Evolutionary conservation across 2,888 invertebrate genomes (phyloP).

Genomic region (Brachyopa scutellaris): DNA sequence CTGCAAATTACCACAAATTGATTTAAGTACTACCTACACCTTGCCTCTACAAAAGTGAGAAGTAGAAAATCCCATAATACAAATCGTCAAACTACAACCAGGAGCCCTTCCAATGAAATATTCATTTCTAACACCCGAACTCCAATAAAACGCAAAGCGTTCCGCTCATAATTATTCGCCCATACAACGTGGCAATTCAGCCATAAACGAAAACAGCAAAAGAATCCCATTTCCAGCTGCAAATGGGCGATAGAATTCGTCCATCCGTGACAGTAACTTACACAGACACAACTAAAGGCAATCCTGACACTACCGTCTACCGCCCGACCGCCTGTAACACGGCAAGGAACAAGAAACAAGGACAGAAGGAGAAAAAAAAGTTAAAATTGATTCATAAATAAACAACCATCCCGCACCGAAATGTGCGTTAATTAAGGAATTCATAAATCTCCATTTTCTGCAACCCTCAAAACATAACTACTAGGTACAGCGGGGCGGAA

Average conservation of each 20-base stretch:
- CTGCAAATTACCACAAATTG: constrained; percentile 6
- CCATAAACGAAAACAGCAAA: constrained; percentile 19
- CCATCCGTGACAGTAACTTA: constrained; percentile 18
- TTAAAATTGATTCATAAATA: constrained; percentile 62
- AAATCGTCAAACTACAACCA: constrained; percentile 11
- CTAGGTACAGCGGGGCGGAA: constrained; percentile 14
- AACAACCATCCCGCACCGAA: constrained; percentile 13
- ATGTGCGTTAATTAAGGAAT: constrained; percentile 64
- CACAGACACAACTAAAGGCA: constrained; percentile 6
- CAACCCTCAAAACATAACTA: constrained; percentile 39
- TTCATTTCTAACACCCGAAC: constrained; percentile 23
- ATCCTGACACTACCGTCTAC: background rate
- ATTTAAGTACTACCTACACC: constrained; percentile 16
- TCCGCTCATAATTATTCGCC: constrained; percentile 24
- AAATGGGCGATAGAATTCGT: constrained; percentile 20
- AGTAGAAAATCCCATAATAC: background rate
- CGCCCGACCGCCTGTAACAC: background rate
- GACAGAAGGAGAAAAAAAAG: no score
- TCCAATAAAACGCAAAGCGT: constrained; percentile 19
- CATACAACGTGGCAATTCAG: constrained; percentile 35
- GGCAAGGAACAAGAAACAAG: background rate
- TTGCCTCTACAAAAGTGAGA: background rate
- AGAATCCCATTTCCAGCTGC: constrained; percentile 26
- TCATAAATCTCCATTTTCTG: constrained; percentile 63
- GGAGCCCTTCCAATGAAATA: constrained; percentile 9